Conservation (phyloP, 2,888 invertebrate species). For the Gonocerus acuteangulatus region DNA sequence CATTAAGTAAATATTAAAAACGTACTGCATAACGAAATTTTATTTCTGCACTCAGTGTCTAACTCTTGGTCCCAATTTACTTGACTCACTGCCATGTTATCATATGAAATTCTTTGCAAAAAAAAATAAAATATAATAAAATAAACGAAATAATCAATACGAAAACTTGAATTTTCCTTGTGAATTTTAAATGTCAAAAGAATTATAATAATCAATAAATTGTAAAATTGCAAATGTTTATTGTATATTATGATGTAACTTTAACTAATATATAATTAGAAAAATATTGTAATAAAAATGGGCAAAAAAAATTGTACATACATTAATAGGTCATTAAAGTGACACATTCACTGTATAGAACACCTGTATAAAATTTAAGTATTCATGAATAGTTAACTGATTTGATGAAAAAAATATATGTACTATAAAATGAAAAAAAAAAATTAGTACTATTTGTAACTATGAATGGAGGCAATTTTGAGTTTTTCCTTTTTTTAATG, state of each 20-base stretch:
- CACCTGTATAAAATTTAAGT: constrained; percentile 21
- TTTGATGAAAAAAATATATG: constrained; percentile 16
- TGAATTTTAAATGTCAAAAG: background rate
- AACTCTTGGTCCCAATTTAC: too few species aligned
- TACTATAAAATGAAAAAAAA: background rate
- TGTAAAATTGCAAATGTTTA: too few species aligned
- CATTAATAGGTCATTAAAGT: constrained; percentile 2
- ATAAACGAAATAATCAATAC: too few species aligned
- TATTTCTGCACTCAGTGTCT: too few species aligned
- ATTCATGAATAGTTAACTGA: background rate
- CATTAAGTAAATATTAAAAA: too few species aligned
- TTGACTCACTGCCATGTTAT: background rate
- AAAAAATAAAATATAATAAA: background rate
- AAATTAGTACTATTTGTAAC: background rate
- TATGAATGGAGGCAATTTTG: background rate
- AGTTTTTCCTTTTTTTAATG: constrained; percentile 14
- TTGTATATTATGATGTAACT: too few species aligned
- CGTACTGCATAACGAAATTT: too few species aligned
- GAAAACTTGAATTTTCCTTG: too few species aligned
- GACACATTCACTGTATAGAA: constrained; percentile 34
- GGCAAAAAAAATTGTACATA: constrained; percentile 8
- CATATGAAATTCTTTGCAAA: background rate
- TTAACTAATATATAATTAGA: too few species aligned
- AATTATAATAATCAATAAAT: too few species aligned
- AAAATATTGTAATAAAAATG: too few species aligned